Conservation (phyloP, 2,797 vertebrate species). For the Chaetophractus vellerosus region DNA sequence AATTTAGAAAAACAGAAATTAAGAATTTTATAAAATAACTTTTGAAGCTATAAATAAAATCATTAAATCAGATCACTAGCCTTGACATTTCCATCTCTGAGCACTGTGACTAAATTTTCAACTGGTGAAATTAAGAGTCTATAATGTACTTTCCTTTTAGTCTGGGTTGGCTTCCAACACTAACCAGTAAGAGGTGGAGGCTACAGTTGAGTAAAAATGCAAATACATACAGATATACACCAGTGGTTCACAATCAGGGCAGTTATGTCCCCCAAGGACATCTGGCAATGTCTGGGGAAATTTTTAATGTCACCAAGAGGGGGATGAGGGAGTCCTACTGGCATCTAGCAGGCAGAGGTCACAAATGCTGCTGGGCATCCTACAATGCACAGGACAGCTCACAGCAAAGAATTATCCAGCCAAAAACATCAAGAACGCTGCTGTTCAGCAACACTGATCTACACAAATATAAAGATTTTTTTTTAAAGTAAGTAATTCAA, state of each 20-base stretch:
- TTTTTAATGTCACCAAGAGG: background rate
- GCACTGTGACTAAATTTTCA: background rate
- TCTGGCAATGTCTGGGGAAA: background rate
- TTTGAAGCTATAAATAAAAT: background rate
- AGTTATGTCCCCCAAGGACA: background rate
- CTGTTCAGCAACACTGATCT: background rate
- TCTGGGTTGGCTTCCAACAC: slow-evolving; percentile 27
- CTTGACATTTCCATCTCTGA: slow-evolving; percentile 17
- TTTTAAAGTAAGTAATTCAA: background rate
- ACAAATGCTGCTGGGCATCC: background rate
- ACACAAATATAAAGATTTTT: background rate
- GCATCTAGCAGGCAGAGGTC: background rate
- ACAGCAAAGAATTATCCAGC: background rate
- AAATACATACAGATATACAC: background rate
- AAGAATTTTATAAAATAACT: slow-evolving; percentile 38
- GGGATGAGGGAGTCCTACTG: background rate
- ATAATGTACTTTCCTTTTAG: slow-evolving; percentile 35
- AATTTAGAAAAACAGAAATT: slow-evolving; percentile 53
- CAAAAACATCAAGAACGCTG: background rate
- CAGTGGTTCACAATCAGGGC: background rate
- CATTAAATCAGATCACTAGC: background rate
- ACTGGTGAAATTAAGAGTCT: background rate
- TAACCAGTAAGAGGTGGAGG: background rate
- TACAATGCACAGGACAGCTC: background rate
- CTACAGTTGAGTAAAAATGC: background rate